Base-by-base conservation (phyloP, 92 coral and sea anemone genomes). In the Porites lobata region DNA sequence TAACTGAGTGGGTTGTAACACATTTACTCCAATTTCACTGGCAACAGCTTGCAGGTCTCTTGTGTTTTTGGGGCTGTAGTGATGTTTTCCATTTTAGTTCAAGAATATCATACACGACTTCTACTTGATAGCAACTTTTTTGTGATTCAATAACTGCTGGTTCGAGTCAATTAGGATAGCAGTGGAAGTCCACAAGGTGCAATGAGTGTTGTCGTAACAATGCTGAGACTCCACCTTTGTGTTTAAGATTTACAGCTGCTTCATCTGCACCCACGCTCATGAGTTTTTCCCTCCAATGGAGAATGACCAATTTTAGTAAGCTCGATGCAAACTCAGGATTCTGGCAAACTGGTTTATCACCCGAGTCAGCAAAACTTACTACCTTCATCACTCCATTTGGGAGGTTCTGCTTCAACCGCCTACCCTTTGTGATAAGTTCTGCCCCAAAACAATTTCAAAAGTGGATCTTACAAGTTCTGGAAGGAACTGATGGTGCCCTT, bases 11-110 rank as follows among this genome's bases (percentile, higher is more conserved):
- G 85, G 85, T 70, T 86, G 76, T 58, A 85, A 69, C 24, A 76
- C 84, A 66, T 85, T 63, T 58, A 85, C 82, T 73, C 84, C 84
- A 62, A 85, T 83, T 76, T 85, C 89, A 71, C 81, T 76, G 76
- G 82, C 89, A 77, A 85, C 50, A 69, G 81, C 76, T 63, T 85
- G 51, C 51, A 85, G 69, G 76, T 85, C 89, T 38, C 89, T 63
- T 85, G 83, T 75, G 67, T 83, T 85, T 67, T 76, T 75, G 50
- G 89, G 82, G 73, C 89, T 85, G 52, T 75, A 85, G 66, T 85
- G 89, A 85, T 22, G 89, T 76, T 79, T 85, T 85, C 89, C 82
- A 76, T 62, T 75, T 71, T 63, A 85, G 62, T 68, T 76, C 70
- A 14, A 84, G 43, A 47, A 76, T 50, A 51, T 85, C 83, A 78